phyloP scores from a whole-genome alignment of 2,888 invertebrate genomes.

The Notodonta dromedarius region DNA sequence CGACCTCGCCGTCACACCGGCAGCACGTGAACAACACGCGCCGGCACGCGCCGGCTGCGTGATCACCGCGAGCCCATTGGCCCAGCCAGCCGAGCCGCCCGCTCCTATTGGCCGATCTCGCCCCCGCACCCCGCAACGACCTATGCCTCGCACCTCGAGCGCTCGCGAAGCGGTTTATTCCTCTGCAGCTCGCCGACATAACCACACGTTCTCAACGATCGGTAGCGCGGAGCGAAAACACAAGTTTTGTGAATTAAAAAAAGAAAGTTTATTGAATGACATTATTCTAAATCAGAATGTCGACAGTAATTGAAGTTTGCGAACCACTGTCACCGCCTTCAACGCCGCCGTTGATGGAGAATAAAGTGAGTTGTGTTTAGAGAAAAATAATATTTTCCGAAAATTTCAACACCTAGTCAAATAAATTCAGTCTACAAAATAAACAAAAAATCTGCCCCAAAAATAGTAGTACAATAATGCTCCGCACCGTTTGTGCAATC shows the following conservation, averaged over 20 bases:
- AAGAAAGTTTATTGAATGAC: conserved; percentile 78
- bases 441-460: conserved; percentile 21
- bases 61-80: conserved; percentile 87
- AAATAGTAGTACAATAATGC: conserved; percentile 28
- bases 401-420: conserved; percentile 8
- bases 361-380: conserved; percentile 75
- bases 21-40: conserved; percentile 94
- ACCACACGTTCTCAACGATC: conserved; percentile 73
- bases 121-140: conserved; percentile 87
- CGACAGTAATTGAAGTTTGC: conserved; percentile 76
- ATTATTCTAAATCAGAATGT: conserved; percentile 64
- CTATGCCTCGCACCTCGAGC: conserved; percentile 79
- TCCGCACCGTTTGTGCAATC: conserved; percentile 64
- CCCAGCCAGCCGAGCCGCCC: conserved; percentile 88
- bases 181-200: conserved; percentile 73
- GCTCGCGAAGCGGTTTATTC: conserved; percentile 78
- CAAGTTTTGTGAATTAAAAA: conserved; percentile 78
- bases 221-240: conserved; percentile 57
- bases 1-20: conserved; percentile 87
- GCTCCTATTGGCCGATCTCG: conserved; percentile 83
- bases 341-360: conserved; percentile 87
- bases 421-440: conserved; percentile 15
- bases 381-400: conserved; percentile 32
- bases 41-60: conserved; percentile 91
- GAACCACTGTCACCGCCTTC: conserved; percentile 88